phyloP scores from a whole-genome alignment of 2,888 invertebrate genomes.

The Pachliopta kotzebuea region DNA sequence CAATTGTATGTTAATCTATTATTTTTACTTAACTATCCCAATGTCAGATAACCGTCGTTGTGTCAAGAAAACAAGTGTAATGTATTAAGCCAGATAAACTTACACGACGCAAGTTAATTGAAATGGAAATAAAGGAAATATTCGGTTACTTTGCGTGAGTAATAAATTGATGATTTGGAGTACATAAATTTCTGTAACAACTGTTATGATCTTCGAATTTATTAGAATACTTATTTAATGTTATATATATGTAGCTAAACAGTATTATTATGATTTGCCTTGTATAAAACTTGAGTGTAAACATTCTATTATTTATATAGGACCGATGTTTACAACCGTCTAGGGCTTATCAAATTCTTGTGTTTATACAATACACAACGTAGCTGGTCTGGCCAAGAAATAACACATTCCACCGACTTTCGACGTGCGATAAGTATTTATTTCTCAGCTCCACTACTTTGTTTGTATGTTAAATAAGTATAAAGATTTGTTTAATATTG shows the following conservation, averaged over 20 bases:
- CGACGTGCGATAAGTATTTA: constrained; percentile 10
- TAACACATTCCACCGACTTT: constrained; percentile 28
- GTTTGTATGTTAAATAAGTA: background rate
- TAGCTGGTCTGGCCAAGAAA: constrained; percentile 25
- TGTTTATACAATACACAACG: constrained; percentile 30
- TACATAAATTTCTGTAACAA: background rate
- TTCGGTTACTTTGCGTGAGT: background rate
- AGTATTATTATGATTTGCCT: constrained; percentile 20
- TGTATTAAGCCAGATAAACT: background rate
- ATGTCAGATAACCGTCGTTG: constrained; percentile 11
- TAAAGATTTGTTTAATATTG: background rate
- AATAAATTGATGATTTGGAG: constrained; percentile 5
- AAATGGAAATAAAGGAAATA: background rate
- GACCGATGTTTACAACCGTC: constrained; percentile 29
- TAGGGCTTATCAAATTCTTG: constrained; percentile 29
- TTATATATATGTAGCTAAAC: background rate
- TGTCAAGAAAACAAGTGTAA: constrained; percentile 3
- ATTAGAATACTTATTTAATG: background rate
- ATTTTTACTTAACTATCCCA: constrained; percentile 3
- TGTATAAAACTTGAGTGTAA: constrained; percentile 23
- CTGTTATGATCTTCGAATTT: background rate
- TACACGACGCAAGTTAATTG: constrained; percentile 2
- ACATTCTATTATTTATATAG: constrained; percentile 29
- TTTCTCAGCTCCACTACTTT: background rate
- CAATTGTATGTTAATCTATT: constrained; percentile 8